These are phyloP conservation scores for Conus betulinus DNA, from an alignment of 1,140 invertebrate genomes.

Conservation along the genomic window DNA sequence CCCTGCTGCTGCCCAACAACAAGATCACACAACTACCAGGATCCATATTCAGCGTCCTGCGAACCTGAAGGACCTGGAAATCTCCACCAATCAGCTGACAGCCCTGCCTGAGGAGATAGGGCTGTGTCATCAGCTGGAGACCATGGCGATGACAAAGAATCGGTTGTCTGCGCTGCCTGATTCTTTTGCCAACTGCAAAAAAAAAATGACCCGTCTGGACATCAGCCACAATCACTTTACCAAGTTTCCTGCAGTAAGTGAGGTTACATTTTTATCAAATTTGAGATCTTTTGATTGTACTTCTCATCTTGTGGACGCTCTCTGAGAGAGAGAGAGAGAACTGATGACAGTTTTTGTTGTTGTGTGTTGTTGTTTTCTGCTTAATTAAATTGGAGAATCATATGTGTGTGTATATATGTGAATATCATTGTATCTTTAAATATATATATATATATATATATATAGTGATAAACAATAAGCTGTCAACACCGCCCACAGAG, in stretches of 20 bases:
- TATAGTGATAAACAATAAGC: too few species aligned
- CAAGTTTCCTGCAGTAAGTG: conserved; percentile 25
- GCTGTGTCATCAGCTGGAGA: conserved; percentile 53
- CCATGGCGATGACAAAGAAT: conserved; percentile 53
- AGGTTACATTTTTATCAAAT: neutral
- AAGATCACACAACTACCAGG: conserved; percentile 50
- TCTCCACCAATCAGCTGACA: conserved; percentile 53
- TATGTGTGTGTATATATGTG: too few species aligned
- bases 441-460: too few species aligned
- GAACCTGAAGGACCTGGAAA: conserved; percentile 52
- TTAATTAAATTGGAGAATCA: too few species aligned
- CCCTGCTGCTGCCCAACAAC: conserved; percentile 52
- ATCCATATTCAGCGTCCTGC: conserved; percentile 56
- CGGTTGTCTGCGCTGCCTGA: conserved; percentile 55
- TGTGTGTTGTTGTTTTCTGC: too few species aligned
- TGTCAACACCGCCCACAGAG: too few species aligned
- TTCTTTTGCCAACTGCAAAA: conserved; percentile 47
- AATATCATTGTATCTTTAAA: too few species aligned
- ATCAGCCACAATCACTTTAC: conserved; percentile 59
- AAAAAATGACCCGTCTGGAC: conserved; percentile 51
- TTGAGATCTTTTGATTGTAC: too few species aligned
- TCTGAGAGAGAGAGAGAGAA: too few species aligned
- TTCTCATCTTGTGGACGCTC: too few species aligned
- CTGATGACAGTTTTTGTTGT: too few species aligned
- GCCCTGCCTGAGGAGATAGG: conserved; percentile 57